Conservation (phyloP, 2,888 invertebrate genomes). For the Malthinus flaveolus region DNA sequence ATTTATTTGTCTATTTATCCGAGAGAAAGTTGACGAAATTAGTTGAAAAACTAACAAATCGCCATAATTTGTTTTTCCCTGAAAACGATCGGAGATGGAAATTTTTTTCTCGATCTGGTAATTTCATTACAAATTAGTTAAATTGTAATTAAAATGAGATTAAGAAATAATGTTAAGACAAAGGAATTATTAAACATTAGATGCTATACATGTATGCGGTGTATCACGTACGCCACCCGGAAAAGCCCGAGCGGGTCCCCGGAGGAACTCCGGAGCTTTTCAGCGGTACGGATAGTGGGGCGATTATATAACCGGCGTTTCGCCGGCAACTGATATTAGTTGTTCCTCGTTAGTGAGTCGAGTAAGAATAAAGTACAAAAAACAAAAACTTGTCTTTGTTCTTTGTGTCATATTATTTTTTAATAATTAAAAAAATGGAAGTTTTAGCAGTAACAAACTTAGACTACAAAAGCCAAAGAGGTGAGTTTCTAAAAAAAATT, state of each 20-base stretch:
- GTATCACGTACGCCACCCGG: conserved; percentile 32
- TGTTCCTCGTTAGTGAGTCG: conserved; percentile 8
- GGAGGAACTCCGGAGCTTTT: conserved; percentile 1
- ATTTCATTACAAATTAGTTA: conserved; percentile 22
- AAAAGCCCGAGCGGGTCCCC: conserved; percentile 5
- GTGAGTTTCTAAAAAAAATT: conserved; percentile 13
- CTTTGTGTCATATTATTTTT: conserved; percentile 20
- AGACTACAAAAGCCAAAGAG: conserved; percentile 28
- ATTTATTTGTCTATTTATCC: too few relatives aligned
- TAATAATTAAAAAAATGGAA: conserved; percentile 22
- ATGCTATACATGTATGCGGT: conserved; percentile 24
- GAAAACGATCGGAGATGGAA: too few relatives aligned
- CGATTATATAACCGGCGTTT: conserved; percentile 25
- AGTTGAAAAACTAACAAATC: too few relatives aligned
- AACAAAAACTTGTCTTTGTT: conserved; percentile 18
- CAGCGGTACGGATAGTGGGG: conserved; percentile 5
- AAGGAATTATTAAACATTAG: conserved; percentile 29
- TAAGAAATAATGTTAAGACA: conserved; percentile 27
- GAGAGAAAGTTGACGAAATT: too few relatives aligned
- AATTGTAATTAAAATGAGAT: not conserved
- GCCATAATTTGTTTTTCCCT: too few relatives aligned
- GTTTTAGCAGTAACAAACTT: conserved; percentile 27
- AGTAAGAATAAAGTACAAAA: conserved; percentile 1
- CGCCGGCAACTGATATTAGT: conserved; percentile 27
- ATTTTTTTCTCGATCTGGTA: conserved; percentile 4